Evolutionary conservation across 2,797 vertebrate genomes (phyloP).

Genomic region (Halcyon badia): DNA sequence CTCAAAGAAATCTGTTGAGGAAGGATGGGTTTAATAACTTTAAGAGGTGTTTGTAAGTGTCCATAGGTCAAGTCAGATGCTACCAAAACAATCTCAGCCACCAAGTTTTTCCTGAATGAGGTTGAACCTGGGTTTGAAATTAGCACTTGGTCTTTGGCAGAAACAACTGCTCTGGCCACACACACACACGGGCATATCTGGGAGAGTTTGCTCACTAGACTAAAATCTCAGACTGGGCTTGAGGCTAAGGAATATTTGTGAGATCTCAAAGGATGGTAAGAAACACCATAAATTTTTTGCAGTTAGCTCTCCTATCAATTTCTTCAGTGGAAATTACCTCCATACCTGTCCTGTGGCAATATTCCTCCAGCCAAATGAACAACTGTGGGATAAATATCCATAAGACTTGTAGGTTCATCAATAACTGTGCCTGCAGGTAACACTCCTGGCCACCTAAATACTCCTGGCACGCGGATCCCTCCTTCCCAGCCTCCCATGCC

Average conservation of each 20-base stretch:
- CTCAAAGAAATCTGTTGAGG: neutral
- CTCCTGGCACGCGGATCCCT: constrained; percentile 92
- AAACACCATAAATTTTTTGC: neutral
- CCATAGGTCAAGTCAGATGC: neutral
- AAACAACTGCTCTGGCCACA: neutral
- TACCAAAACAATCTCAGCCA: neutral
- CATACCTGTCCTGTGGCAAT: constrained; percentile 88
- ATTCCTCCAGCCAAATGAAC: constrained; percentile 83
- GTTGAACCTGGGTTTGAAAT: neutral
- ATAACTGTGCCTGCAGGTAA: constrained; percentile 82
- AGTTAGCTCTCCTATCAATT: neutral
- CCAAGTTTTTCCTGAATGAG: neutral
- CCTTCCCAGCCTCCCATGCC: constrained; percentile 94
- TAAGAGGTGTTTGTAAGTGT: neutral
- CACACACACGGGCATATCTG: neutral
- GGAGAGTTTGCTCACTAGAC: neutral
- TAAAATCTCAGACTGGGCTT: neutral
- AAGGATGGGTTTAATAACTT: neutral
- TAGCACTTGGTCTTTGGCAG: neutral
- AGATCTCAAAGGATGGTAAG: neutral
- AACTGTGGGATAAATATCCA: constrained; percentile 93
- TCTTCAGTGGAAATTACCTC: neutral
- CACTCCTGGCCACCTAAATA: constrained; percentile 90
- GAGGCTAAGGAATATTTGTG: neutral
- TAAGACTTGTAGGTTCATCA: constrained; percentile 90